These are phyloP conservation scores for Drosophila subquinaria DNA, from an alignment of 2,888 invertebrate genomes.

Conservation along the genomic window DNA sequence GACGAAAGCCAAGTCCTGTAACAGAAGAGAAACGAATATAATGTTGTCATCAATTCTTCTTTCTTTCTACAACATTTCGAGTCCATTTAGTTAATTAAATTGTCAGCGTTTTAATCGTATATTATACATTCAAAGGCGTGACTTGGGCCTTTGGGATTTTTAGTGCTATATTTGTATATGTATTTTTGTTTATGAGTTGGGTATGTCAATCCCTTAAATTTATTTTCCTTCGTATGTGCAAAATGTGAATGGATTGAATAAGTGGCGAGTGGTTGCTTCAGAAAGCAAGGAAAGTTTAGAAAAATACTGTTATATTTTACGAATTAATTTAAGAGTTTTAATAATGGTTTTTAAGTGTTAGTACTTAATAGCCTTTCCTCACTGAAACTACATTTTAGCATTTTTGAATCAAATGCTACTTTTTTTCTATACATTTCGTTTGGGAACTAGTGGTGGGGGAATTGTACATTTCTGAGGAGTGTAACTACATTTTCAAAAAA, in stretches of 20 bases:
- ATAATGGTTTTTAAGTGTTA: too few relatives aligned
- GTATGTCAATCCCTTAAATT: neutral
- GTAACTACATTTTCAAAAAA: too few relatives aligned
- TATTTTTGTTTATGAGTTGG: neutral
- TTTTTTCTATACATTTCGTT: too few relatives aligned
- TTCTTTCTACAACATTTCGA: neutral
- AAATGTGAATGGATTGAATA: neutral
- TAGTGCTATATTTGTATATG: neutral
- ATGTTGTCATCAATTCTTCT: neutral
- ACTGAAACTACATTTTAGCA: too few relatives aligned
- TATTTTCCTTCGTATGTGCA: too few relatives aligned
- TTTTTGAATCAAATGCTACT: too few relatives aligned
- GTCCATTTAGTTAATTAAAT: slow-evolving; percentile 22
- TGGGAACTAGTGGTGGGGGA: too few relatives aligned
- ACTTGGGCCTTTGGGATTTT: neutral
- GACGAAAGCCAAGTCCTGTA: slow-evolving; percentile 97
- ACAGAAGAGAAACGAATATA: slow-evolving; percentile 27
- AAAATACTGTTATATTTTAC: too few relatives aligned
- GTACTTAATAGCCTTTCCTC: too few relatives aligned
- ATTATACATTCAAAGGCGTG: slow-evolving; percentile 8
- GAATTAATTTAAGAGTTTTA: too few relatives aligned
- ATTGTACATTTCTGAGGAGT: too few relatives aligned
- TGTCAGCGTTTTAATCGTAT: neutral
- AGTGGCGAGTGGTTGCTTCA: neutral
- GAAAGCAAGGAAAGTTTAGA: neutral